Percentiles rank a stretch among this genome's conserved stretches.
These are phyloP conservation scores for Turritopsis rubra DNA, from an alignment of 30 jellyfish, hydroid and myxozoan genomes.

Conservation along the genomic window DNA sequence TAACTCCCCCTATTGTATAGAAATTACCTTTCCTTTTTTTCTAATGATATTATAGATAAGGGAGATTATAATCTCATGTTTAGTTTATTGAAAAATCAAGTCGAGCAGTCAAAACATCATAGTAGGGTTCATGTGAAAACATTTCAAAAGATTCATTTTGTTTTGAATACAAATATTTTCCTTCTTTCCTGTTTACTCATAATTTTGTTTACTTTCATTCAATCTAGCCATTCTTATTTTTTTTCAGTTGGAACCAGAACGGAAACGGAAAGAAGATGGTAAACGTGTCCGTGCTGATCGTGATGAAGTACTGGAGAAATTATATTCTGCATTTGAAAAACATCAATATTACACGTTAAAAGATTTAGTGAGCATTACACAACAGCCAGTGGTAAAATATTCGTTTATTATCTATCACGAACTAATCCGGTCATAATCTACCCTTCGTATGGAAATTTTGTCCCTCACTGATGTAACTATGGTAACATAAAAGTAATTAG, in stretches of 20 bases:
- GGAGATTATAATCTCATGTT: background rate
- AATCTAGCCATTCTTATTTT: too few species aligned
- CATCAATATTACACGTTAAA: conserved; percentile 77
- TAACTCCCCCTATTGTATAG: background rate
- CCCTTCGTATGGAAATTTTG: too few species aligned
- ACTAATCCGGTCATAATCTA: too few species aligned
- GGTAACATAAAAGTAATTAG: too few species aligned
- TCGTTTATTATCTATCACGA: too few species aligned
- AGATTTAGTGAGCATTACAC: conserved; percentile 80
- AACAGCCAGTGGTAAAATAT: conserved; percentile 75
- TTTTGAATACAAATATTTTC: background rate
- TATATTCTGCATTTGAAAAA: conserved; percentile 74
- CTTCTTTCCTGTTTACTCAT: background rate
- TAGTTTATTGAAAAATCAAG: background rate
- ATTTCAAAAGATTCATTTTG: background rate
- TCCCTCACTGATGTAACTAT: too few species aligned
- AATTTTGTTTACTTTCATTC: background rate
- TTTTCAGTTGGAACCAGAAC: conserved; percentile 55
- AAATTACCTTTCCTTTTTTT: background rate
- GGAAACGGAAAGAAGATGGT: conserved; percentile 69
- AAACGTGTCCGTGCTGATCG: conserved; percentile 76
- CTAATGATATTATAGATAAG: too few species aligned
- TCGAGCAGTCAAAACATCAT: background rate
- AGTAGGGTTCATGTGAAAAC: background rate
- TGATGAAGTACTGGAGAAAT: conserved; percentile 65